Percentiles rank a stretch among this genome's conserved stretches.
Conservation (phyloP, 2,113 vertebrate species). For the Tenrec ecaudatus region DNA sequence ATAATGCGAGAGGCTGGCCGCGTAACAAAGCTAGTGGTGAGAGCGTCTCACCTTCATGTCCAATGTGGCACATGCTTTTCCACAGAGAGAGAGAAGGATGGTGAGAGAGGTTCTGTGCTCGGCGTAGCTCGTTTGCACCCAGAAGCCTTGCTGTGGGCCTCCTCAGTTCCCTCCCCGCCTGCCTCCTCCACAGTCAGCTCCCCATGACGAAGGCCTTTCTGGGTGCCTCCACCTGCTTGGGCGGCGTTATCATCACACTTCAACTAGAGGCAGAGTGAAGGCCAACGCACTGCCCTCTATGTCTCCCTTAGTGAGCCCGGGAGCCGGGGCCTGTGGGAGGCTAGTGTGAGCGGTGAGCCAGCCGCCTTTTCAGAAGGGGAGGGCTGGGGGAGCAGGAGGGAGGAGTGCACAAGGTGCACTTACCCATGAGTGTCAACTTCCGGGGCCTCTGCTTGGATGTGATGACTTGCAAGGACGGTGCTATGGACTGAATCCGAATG, state of each 20-base stretch:
- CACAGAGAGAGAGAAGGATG: neutral
- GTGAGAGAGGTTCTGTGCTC: neutral
- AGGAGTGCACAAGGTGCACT: conserved; percentile 67
- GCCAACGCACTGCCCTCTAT: neutral
- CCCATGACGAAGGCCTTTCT: fast-evolving
- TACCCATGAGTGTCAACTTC: conserved; percentile 98
- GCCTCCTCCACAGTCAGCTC: neutral
- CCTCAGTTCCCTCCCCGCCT: neutral
- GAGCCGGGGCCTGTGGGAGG: neutral
- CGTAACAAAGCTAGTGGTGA: neutral
- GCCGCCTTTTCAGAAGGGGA: neutral
- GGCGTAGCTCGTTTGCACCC: fast-evolving
- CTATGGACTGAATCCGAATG: conserved; percentile 98
- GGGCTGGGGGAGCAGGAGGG: neutral
- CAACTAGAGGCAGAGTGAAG: neutral
- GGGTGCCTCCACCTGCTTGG: neutral
- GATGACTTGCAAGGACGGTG: conserved; percentile 97
- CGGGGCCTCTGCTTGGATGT: conserved; percentile 98
- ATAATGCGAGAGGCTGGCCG: neutral
- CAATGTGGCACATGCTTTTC: neutral
- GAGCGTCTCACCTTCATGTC: neutral
- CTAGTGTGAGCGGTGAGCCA: neutral
- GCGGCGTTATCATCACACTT: fast-evolving
- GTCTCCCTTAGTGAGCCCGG: neutral
- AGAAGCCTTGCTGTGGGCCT: neutral